Base-by-base conservation (phyloP, 2,797 vertebrate species). In the Halcyon smyrnensis region DNA sequence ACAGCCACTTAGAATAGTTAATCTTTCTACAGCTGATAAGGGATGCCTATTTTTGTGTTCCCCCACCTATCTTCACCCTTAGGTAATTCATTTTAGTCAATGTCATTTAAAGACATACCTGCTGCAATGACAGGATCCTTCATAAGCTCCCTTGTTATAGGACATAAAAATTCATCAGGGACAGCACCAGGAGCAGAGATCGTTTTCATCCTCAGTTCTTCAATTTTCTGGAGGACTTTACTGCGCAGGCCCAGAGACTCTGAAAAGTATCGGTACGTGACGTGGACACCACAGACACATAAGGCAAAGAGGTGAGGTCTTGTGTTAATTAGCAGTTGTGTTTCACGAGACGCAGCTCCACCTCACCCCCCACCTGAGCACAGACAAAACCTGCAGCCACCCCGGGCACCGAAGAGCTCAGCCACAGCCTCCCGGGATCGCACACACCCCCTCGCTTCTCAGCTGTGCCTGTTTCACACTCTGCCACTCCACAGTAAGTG, bases 111-210 rank as follows among this genome's bases (percentile, higher is more conserved):
- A 90, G 34, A 85, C 81, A 20, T 97, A 99, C 99, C 99, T 89
- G 99, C 98, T 73, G 99, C 99, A 6, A 99, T 99, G 96, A 99
- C 99, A 2, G 99, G 99, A 24, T 99, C 99, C 73, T 97, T 99
- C 99, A 99, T 99, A 43, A 99, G 96, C 95, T 99, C 99, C 78
- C 99, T 98, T 53, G 99, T 99, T 98, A 99, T 99, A 23, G 99
- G 99, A 95, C 99, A 99, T 56, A 99, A 96, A 94, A 99, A 99
- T 97, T 99, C 99, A 84, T 99, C 99, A 32, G 99, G 99, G 95
- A 98, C 80, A 68, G 97, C 97, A 4, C 96, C 96, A 89, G 98
- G 98, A 79, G 96, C 90, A 0, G 98, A 96, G 41, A 62, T 86
- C 43, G 8, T 45, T 15, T 97, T 98, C 91, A 78, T 96, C 97